Evolutionary conservation across 2,113 vertebrate species (phyloP), one percentile per base, ranked within the genome.

Genomic region (Phrynocephalus versicolor): DNA sequence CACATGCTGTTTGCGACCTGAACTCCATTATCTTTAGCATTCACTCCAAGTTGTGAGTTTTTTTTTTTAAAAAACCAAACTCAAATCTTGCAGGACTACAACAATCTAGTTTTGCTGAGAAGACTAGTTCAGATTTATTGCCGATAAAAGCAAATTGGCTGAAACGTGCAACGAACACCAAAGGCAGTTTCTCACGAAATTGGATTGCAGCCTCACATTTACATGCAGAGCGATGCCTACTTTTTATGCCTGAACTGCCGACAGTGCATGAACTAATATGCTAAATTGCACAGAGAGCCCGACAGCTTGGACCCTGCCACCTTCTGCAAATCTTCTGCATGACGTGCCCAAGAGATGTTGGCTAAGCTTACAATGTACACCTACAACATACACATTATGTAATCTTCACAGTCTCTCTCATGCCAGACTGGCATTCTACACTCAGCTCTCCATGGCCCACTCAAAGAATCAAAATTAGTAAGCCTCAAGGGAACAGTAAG

Each of bases 221-320:
- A 18, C 27, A 77, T 35, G 23, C 73, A 72, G 7, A 58, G 64
- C 21, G 21, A 85, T 0, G 78, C 39, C 79, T 67, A 0, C 75
- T 3, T 60, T 41, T 21, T 62, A 7, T 41, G 27, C n/a, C 45
- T 0, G 0, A 35, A 33, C 0, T 33, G 3, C 18, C 19, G 86
- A 18, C 8, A 41, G 0, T 6, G 27, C 0, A 0, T 18, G 30
- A 16, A 55, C 45, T 33, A n/a, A n/a, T n/a, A n/a, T 14, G 3
- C 85, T 80, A 41, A 8, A 3, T 30, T 2, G 2, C 6, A 85
- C 1, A 72, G 1, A 1, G 1, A 51, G 37, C 16, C 9, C 41
- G n/a, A 33, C 8, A 74, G 86, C 30, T 1, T 2, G 64, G 41
- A 55, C 27, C 1, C 0, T 1, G 55, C n/a, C 9, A 2, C 58